Evolutionary conservation across 2,888 invertebrate species (phyloP), one percentile per base, ranked within the genome.

Genomic region (Sphaerophoria taeniata): DNA sequence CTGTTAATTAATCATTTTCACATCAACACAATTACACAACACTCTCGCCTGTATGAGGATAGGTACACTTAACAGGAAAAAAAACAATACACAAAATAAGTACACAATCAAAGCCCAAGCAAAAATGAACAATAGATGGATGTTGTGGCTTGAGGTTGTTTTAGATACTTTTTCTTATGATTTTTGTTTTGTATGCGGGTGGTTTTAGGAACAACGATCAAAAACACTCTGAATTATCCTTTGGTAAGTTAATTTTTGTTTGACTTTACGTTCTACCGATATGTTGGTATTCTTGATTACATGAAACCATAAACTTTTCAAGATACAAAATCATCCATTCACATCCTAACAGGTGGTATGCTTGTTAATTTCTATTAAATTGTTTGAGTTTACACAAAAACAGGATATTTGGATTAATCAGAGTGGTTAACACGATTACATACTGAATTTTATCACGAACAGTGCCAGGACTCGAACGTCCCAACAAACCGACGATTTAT

Each of bases 401-500:
- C 16, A 65, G 65, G 65, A 49, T 45, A 31, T 45, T 49, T 67
- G 80, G 69, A 70, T 77, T 53, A 61, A 70, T 70, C 55, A 84
- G 71, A 72, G 78, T 78, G 77, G 55, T 60, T 74, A 87, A 87
- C 86, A 71, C 81, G 87, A 76, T 79, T 86, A 87, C 81, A 86
- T 78, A 81, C 71, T 58, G 77, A 71, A 39, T 39, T 71, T 82
- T 72, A 56, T 51, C 70, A 86, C 81, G 77, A 80, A 49, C 51
- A 80, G 65, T 67, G 75, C 33, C 72, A 78, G 81, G 79, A 86
- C 74, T 88, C 87, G 89, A 89, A 90, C 90, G 90, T 91, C 91
- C 89, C 90, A 89, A 90, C 90, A 89, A 88, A 90, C 90, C 91
- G 90, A 91, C 89, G 90, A 90, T 89, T 89, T 89, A 89, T 90